phyloP scores from a whole-genome alignment of 1,140 invertebrate genomes.

The Zaprionus lachaisei region DNA sequence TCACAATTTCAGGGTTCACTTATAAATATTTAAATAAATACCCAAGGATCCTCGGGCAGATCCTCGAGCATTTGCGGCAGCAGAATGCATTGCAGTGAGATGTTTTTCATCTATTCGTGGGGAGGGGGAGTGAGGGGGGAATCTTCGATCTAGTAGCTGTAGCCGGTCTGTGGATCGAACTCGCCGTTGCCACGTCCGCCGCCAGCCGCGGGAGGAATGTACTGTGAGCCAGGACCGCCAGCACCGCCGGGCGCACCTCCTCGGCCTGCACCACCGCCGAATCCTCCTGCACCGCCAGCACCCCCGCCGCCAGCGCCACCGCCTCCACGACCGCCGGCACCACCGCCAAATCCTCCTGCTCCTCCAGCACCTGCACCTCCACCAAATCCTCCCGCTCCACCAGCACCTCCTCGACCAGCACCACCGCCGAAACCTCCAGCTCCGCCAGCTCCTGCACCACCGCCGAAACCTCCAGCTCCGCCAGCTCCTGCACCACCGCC shows the following conservation, averaged over 20 bases:
- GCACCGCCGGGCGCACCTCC: conserved; percentile 47
- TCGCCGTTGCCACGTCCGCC: conserved; percentile 75
- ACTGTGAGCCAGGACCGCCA: conserved; percentile 62
- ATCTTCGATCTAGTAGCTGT: conserved; percentile 67
- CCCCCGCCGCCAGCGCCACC: conserved; percentile 42
- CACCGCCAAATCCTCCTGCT: conserved; percentile 52
- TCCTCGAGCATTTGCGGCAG: conserved; percentile 64
- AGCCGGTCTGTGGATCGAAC: conserved; percentile 80
- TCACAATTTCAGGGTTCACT: conserved; percentile 35
- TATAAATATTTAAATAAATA: conserved; percentile 31
- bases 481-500: conserved; percentile 59
- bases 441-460: conserved; percentile 71
- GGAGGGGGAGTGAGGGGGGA: not conserved
- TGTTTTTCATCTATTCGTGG: conserved; percentile 42
- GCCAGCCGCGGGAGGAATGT: conserved; percentile 67
- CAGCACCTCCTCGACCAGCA: conserved; percentile 69
- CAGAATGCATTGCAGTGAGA: conserved; percentile 64
- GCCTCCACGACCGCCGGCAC: conserved; percentile 72
- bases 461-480: conserved; percentile 44
- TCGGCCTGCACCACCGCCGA: conserved; percentile 41
- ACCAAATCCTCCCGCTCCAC: conserved; percentile 83
- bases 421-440: conserved; percentile 81
- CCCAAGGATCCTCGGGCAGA: not conserved
- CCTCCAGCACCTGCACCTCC: conserved; percentile 12
- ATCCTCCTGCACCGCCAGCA: conserved; percentile 33